Base-by-base conservation (phyloP, 2,113 vertebrate genomes). In the Myrmecobius fasciatus region DNA sequence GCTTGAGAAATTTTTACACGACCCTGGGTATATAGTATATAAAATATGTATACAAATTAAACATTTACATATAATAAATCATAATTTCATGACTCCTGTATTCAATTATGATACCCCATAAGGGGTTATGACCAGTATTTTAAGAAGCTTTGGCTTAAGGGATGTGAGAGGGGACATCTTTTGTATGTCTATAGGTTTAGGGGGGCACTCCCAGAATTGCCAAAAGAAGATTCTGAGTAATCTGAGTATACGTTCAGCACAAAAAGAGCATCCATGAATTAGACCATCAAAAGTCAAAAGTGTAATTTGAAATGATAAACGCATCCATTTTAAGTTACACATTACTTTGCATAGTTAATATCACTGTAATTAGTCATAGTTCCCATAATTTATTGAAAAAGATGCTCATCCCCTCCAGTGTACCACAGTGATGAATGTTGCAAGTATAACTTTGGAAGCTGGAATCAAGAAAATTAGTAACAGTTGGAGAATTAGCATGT, bases 271-370 rank as follows among this genome's bases (percentile, higher is more conserved):
- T 96, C 91, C 90, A 98, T 98, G 90, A 98, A 97, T 99, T 97
- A 98, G 98, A 96, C 98, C 97, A 97, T 98, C 98, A 98, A 98
- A 98, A 98, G 96, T 98, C 98, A 98, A 98, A 98, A 98, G 96
- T 97, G 92, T 98, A 98, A 98, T 99, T 98, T 99, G 98, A 98
- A 99, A 98, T 99, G 98, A 99, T 98, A 98, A 99, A 99, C 98
- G 47, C 98, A 98, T 98, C 98, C 98, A 98, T 98, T 99, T 99
- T 98, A 98, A 98, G 98, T 99, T 98, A 98, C 98, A 98, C 97
- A 98, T 98, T 98, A 98, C 98, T 99, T 99, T 99, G 98, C 98
- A 98, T 99, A 98, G 98, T 98, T 99, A 99, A 99, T 99, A 99
- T 98, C 98, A 98, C 97, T 98, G 98, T 98, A 99, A 99, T 99